Percentiles rank a stretch among this genome's conserved stretches.
These are phyloP conservation scores for Phyllopteryx taeniolatus DNA, from an alignment of 2,113 vertebrate species.

Conservation along the genomic window DNA sequence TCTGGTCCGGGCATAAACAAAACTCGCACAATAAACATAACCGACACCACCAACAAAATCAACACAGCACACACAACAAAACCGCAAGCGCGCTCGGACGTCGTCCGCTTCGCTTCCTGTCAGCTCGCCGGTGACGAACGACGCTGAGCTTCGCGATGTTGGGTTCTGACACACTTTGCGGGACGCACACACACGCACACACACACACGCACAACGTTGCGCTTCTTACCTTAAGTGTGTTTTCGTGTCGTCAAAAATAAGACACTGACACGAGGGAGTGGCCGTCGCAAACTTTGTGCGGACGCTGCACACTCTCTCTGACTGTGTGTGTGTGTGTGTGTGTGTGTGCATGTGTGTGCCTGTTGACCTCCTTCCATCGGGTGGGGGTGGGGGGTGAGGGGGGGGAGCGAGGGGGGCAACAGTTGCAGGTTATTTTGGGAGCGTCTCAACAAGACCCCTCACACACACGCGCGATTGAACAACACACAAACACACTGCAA, in stretches of 20 bases:
- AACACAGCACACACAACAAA: too few species aligned
- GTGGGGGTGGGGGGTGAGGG: neutral
- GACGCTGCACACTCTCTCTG: neutral
- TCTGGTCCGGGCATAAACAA: too few species aligned
- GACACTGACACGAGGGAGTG: neutral
- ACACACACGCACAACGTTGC: neutral
- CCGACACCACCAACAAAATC: too few species aligned
- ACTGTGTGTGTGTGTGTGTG: constrained; percentile 2
- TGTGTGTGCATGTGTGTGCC: constrained; percentile 30
- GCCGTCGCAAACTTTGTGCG: constrained; percentile 24
- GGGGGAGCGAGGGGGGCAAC: constrained; percentile 60
- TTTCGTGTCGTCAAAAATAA: neutral
- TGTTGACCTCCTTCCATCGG: constrained; percentile 47
- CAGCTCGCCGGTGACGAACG: too few species aligned
- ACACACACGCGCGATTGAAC: constrained; percentile 4
- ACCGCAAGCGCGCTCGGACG: too few species aligned
- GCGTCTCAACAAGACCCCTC: constrained; percentile 9
- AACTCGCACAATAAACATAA: too few species aligned
- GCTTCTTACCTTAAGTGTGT: neutral
- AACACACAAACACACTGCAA: constrained; percentile 15
- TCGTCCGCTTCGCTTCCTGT: too few species aligned
- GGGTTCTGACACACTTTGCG: too few species aligned
- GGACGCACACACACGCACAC: neutral
- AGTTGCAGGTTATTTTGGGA: constrained; percentile 67
- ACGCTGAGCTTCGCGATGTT: too few species aligned